phyloP scores from a whole-genome alignment of 2,888 invertebrate genomes.

The Drosophila peninsularis region DNA sequence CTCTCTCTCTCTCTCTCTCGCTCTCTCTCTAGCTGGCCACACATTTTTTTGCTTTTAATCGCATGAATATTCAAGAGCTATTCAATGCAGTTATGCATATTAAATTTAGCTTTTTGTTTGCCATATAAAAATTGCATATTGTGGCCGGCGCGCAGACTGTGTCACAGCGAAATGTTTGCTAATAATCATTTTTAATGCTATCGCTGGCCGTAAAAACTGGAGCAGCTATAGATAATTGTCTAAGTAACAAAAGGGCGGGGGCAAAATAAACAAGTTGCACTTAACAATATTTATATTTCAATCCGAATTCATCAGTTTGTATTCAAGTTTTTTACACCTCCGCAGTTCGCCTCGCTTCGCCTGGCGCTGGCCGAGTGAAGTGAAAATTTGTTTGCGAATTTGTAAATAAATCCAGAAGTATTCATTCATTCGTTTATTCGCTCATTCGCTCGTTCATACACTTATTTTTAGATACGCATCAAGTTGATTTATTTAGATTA shows the following conservation, averaged over 20 bases:
- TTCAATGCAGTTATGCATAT: conserved; percentile 77
- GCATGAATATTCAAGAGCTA: conserved; percentile 67
- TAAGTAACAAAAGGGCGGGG: conserved; percentile 1
- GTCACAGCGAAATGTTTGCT: conserved; percentile 42
- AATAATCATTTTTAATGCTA: conserved; percentile 63
- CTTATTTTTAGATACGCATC: conserved; percentile 72
- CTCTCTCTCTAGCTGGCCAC: no score
- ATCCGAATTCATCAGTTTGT: conserved; percentile 15
- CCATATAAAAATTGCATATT: conserved; percentile 62
- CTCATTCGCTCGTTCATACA: conserved; percentile 39
- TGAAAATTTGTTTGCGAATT: conserved; percentile 80
- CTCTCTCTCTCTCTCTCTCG: no score
- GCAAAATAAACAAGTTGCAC: conserved; percentile 30
- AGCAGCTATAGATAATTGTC: conserved; percentile 4
- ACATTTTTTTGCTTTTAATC: conserved; percentile 2
- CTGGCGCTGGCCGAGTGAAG: conserved; percentile 43
- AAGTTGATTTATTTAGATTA: conserved; percentile 81
- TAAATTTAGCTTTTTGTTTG: conserved; percentile 56
- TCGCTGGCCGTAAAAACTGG: conserved; percentile 14
- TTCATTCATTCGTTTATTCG: conserved; percentile 49
- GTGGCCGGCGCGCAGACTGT: conserved; percentile 44
- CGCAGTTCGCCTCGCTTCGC: background rate
- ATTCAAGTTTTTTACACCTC: background rate
- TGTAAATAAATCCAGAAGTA: conserved; percentile 75
- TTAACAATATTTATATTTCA: conserved; percentile 28